phyloP scores from a whole-genome alignment of 2,888 invertebrate genomes.

The Protonemura montana region DNA sequence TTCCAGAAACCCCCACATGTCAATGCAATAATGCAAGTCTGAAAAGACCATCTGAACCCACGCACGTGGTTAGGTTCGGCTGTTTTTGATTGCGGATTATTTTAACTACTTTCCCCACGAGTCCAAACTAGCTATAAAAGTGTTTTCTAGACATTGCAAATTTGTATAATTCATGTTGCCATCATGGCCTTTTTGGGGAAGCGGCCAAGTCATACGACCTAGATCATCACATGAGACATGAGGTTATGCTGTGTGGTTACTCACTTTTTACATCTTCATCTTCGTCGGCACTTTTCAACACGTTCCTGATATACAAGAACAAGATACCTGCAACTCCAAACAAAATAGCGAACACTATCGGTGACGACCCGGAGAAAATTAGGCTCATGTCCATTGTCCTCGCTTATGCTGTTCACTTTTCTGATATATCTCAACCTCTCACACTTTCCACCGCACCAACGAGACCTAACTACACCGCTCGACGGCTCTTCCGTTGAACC shows the following conservation, averaged over 20 bases:
- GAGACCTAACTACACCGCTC: not conserved
- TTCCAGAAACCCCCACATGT: too few relatives aligned
- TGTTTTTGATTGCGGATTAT: not conserved
- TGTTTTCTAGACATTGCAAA: not conserved
- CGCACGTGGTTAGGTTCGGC: not conserved
- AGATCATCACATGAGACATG: not conserved
- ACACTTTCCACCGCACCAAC: conserved; percentile 14
- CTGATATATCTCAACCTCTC: not conserved
- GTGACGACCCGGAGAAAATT: conserved; percentile 47
- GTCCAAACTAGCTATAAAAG: not conserved
- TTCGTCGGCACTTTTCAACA: conserved; percentile 47
- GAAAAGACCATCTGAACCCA: not conserved
- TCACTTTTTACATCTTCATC: conserved; percentile 50
- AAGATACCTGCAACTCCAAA: conserved; percentile 50
- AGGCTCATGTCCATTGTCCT: conserved; percentile 49
- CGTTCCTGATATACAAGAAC: conserved; percentile 49
- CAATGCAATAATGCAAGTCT: too few relatives aligned
- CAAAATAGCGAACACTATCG: conserved; percentile 49
- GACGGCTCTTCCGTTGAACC: conserved; percentile 5
- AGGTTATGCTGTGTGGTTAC: conserved; percentile 28
- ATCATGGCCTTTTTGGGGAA: conserved; percentile 2
- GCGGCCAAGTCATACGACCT: conserved; percentile 8
- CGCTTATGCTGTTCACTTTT: not conserved
- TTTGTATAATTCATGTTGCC: not conserved
- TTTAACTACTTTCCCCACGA: not conserved